Evolutionary conservation across 2,888 invertebrate species (phyloP), one percentile per base, ranked within the genome.

Genomic region (Halictus ligatus): DNA sequence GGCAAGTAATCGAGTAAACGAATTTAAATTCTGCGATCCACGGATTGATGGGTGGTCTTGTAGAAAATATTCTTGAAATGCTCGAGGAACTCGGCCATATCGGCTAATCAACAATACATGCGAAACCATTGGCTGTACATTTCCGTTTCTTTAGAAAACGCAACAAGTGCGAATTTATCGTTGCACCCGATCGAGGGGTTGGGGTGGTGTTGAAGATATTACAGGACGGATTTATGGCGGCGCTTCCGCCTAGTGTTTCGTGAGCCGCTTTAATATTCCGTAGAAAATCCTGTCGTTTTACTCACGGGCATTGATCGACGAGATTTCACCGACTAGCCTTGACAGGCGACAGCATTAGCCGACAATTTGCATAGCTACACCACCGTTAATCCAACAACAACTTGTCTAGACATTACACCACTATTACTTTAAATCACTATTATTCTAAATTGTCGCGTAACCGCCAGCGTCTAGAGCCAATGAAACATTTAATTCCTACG

Each of bases 111-210:
- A 43, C 21, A 21, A 69, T 69, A 35, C 69, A 69, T 21, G 69
- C 21, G 35, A 69, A 40, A 69, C 69, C 69, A 69, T 69, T 35
- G 40, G 35, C 40, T 40, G 40, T 21, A 40, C 43, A 40, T 71
- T 43, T 71, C 71, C 43, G 71, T 71, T 71, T 71, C 71, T 40
- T 72, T 29, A 46, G 25, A 46, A 43, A 67, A 80, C 12, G 81
- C 81, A 81, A 81, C 81, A 81, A 81, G 73, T 81, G 69, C 69
- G 80, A 54, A 73, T 79, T 58, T 79, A n/a, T 72, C 50, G 43
- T 72, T 46, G 78, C 75, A 48, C 25, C 18, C 54, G 46, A 58
- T 21, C 76, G 64, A 40, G 43, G 58, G 58, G 54, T 75, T 54
- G 35, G 43, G 50, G 48, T 13, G 74, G 48, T 13, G 74, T 48